Percentiles rank a stretch among this genome's conserved stretches.
Evolutionary conservation across 2,888 invertebrate genomes (phyloP).

Genomic region (Catocala sponsa): DNA sequence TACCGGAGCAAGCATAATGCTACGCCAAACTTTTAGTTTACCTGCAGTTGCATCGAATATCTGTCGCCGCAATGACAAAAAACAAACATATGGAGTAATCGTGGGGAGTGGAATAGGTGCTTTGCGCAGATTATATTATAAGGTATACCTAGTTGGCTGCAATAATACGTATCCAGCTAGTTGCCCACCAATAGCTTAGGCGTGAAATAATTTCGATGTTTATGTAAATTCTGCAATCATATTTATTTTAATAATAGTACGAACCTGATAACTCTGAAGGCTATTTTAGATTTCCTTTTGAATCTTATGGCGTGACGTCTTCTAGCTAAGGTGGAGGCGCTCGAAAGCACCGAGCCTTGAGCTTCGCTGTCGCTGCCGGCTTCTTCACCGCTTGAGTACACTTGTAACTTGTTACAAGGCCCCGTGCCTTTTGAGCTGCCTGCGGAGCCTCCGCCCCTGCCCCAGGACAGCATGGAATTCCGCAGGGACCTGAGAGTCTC

Average conservation of each 20-base stretch:
- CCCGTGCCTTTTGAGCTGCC: conserved; percentile 69
- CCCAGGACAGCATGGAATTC: conserved; percentile 85
- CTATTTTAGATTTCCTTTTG: conserved; percentile 80
- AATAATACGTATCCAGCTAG: too few species aligned
- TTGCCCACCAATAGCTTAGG: too few species aligned
- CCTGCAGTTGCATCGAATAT: too few species aligned
- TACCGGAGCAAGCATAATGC: too few species aligned
- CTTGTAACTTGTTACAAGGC: conserved; percentile 47
- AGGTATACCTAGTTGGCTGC: too few species aligned
- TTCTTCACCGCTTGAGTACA: conserved; percentile 62
- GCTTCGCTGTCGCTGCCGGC: conserved; percentile 64
- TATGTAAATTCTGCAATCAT: too few species aligned
- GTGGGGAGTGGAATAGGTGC: too few species aligned
- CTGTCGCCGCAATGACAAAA: too few species aligned
- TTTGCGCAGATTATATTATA: too few species aligned
- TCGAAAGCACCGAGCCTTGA: conserved; percentile 75
- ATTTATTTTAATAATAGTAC: conserved; percentile 19
- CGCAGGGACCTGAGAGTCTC: conserved; percentile 85
- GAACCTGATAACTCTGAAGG: conserved; percentile 79
- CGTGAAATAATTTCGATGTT: too few species aligned
- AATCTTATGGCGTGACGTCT: conserved; percentile 83
- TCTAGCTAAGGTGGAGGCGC: conserved; percentile 79
- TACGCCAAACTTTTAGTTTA: too few species aligned
- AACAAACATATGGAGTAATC: too few species aligned
- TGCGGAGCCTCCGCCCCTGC: conserved; percentile 66